Evolutionary conservation across 2,888 invertebrate genomes (phyloP).

Genomic region (Drosophila rubida): DNA sequence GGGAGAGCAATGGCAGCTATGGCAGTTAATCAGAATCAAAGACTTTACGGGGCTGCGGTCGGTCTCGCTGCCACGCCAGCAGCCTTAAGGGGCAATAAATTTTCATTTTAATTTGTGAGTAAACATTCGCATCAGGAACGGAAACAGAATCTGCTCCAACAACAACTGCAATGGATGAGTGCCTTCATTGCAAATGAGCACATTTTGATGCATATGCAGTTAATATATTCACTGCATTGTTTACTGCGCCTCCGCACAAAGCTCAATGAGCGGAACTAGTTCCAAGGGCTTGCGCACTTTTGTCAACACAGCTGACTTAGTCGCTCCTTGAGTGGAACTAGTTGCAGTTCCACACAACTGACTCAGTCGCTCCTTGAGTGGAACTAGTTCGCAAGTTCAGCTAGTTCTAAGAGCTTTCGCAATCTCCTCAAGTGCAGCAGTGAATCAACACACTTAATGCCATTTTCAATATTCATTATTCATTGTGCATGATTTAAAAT

Average conservation of each 20-base stretch:
- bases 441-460: slow-evolving; percentile 26
- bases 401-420: slow-evolving; percentile 11
- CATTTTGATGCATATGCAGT: neutral
- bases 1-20: too few relatives aligned
- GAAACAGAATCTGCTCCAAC: slow-evolving; percentile 40
- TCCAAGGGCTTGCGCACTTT: slow-evolving; percentile 2
- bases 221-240: neutral
- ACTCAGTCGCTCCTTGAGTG: neutral
- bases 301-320: neutral
- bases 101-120: slow-evolving; percentile 74
- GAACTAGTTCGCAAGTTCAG: too few relatives aligned
- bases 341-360: neutral
- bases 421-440: neutral
- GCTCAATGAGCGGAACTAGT: slow-evolving; percentile 13
- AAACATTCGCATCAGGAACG: slow-evolving; percentile 63
- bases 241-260: neutral
- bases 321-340: slow-evolving; percentile 11
- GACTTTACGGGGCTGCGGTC: slow-evolving; percentile 34
- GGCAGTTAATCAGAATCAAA: slow-evolving; percentile 77
- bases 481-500: slow-evolving; percentile 51
- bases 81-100: slow-evolving; percentile 62
- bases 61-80: slow-evolving; percentile 24
- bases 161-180: slow-evolving; percentile 48
- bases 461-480: slow-evolving; percentile 42
- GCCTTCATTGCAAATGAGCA: slow-evolving; percentile 42